Base-by-base conservation (phyloP, 2,888 invertebrate genomes). In the Ornithoptera priamus region DNA sequence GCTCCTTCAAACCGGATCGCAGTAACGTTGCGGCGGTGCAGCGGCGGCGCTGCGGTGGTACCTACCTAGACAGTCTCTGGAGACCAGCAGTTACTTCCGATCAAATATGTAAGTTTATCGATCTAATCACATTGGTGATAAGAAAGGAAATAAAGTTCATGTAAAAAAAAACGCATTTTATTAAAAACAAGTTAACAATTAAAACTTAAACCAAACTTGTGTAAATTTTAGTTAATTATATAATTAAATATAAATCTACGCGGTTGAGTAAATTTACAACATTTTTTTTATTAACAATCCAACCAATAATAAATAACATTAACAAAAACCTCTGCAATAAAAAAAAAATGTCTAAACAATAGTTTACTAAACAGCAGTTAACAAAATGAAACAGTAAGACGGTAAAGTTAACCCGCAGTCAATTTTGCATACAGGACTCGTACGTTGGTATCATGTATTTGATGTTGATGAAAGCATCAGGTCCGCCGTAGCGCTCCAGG, bases 361-460 rank as follows among this genome's bases (percentile, higher is more conserved):
- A 10, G 10, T 39, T 39, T 39, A 39, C 39, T 8, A 5, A 8
- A 39, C 10, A 39, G 10, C 39, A 10, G 8, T 53, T 53, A 10
- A 53, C 15, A 53, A 53, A 8, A 8, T 36, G 0, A 36, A 36
- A 36, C 5, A 36, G 39, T 39, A 53, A 53, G 53, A 53, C 53
- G 6, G 0, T 39, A 15, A 15, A 17, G 18, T 53, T 18, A 67
- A 63, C 53, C 67, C 74, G 7, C 17, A 46, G 39, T 53, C 92
- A 96, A 89, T 97, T 97, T 79, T 95, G 93, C 79, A 97, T 94
- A 82, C 97, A 97, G 0, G 99, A 99, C 86, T 99, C 98, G 83
- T 99, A 99, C 8, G 99, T 99, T 0, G 99, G 99, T 76, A 99
- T 95, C 95, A 99, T 97, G 87, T 99, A 99, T 89, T 99, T 99